phyloP scores from a whole-genome alignment of 1,140 invertebrate genomes.

The Vanessa tameamea region DNA sequence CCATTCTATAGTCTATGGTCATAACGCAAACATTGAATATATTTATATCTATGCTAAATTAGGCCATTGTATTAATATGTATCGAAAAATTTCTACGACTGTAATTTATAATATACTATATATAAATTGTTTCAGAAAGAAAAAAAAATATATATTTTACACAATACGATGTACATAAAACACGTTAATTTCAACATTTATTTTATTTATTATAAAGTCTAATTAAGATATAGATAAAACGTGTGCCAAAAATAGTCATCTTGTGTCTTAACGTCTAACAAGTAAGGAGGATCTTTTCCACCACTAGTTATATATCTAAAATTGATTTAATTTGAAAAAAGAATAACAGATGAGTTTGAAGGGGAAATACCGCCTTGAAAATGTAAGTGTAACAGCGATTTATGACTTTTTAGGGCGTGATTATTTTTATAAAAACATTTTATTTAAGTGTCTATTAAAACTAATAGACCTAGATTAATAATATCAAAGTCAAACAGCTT shows the following conservation, averaged over 20 bases:
- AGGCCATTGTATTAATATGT: conserved; percentile 4
- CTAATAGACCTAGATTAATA: too few relatives aligned
- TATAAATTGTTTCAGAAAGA: conserved; percentile 5
- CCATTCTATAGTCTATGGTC: not conserved
- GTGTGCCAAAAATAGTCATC: conserved; percentile 33
- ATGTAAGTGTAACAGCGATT: too few relatives aligned
- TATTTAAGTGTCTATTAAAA: too few relatives aligned
- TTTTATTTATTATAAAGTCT: not conserved
- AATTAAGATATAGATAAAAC: conserved; percentile 15
- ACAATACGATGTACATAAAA: conserved; percentile 7
- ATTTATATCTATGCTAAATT: not conserved
- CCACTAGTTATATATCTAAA: not conserved
- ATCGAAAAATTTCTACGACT: not conserved
- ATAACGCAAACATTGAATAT: not conserved
- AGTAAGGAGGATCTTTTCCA: not conserved
- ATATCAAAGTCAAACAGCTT: too few relatives aligned
- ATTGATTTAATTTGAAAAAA: too few relatives aligned
- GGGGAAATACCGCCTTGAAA: too few relatives aligned
- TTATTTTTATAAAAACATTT: not conserved
- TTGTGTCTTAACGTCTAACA: conserved; percentile 13
- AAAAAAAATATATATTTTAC: not conserved
- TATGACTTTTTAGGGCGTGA: too few relatives aligned
- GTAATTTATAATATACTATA: not conserved
- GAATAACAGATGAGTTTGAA: too few relatives aligned
- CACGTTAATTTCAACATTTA: not conserved